Percentiles rank a stretch among this genome's conserved stretches.
Evolutionary conservation across 2,797 vertebrate genomes (phyloP).

Genomic region (Triplophysa bombifrons): DNA sequence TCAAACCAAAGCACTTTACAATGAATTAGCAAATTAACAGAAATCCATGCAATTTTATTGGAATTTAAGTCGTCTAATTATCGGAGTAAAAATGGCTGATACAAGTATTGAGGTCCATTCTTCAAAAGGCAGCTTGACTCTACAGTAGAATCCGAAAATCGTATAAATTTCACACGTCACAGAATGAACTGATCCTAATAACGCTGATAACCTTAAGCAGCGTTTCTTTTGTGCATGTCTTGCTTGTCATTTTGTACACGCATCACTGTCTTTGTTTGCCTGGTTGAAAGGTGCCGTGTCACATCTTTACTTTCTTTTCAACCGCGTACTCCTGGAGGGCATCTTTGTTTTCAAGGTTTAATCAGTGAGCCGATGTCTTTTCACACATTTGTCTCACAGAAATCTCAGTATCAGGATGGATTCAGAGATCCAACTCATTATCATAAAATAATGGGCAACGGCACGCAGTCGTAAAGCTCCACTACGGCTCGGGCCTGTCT

Average conservation of each 20-base stretch:
- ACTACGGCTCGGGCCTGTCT: conserved; percentile 50
- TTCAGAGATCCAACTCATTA: conserved; percentile 69
- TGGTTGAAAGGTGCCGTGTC: conserved; percentile 43
- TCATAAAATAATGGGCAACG: conserved; percentile 77
- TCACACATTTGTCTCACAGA: conserved; percentile 55
- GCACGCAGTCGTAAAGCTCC: conserved; percentile 62
- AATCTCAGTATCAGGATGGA: conserved; percentile 60
- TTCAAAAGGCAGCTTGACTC: conserved; percentile 3
- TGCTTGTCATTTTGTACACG: conserved; percentile 26
- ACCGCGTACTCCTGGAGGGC: conserved; percentile 58
- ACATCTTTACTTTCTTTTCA: conserved; percentile 62
- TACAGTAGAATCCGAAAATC: conserved; percentile 29
- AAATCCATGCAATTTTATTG: background rate
- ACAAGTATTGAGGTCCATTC: background rate
- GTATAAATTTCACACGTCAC: background rate
- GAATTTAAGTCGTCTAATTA: background rate
- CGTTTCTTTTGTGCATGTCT: conserved; percentile 9
- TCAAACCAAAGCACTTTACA: conserved; percentile 21
- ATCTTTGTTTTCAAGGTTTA: conserved; percentile 63
- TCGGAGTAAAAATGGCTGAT: background rate
- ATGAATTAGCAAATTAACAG: background rate
- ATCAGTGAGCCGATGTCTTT: conserved; percentile 59
- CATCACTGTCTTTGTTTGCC: conserved; percentile 38
- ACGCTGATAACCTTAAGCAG: conserved; percentile 17
- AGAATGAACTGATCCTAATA: background rate